Base-by-base conservation (phyloP, 2,113 vertebrate genomes). In the Apaloderma vittatum region DNA sequence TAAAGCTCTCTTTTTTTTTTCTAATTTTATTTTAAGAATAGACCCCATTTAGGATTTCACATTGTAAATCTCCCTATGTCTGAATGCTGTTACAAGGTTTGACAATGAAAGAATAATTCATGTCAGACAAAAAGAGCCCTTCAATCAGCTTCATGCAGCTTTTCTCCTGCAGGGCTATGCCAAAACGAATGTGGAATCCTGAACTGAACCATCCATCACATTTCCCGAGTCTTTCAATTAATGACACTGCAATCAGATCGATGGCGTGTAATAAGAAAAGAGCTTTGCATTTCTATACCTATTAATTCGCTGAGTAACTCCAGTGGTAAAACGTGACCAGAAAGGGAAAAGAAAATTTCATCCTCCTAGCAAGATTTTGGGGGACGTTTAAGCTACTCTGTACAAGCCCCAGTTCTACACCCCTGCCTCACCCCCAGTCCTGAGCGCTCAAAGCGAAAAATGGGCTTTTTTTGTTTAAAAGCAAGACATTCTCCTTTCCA, bases 221-320 rank as follows among this genome's bases (percentile, higher is more conserved):
- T 98, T 97, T 97, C 72, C 93, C 80, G 19, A 94, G 97, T 94
- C 97, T 98, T 98, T 98, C 97, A 97, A 97, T 98, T 98, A 98
- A 98, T 97, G 97, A 97, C 97, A 98, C 97, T 96, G 98, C 98
- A 98, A 98, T 98, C 97, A 98, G 98, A 98, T 98, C 98, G 94
- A 98, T 98, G 96, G 97, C 97, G 96, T 96, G 97, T 98, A 98
- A 98, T 98, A 98, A 98, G 97, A 98, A 98, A 98, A 97, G 97
- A 98, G 97, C 98, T 98, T 98, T 98, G 98, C 98, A 98, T 98
- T 98, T 98, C 98, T 98, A 97, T 97, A 98, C 97, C 96, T 98
- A 98, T 98, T 98, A 98, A 98, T 98, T 98, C 95, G 97, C 97
- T 98, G 98, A 98, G 98, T 98, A 98, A 98, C 97, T 98, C 95